Conservation (phyloP, 2,113 vertebrate species). For the Semnopithecus entellus region DNA sequence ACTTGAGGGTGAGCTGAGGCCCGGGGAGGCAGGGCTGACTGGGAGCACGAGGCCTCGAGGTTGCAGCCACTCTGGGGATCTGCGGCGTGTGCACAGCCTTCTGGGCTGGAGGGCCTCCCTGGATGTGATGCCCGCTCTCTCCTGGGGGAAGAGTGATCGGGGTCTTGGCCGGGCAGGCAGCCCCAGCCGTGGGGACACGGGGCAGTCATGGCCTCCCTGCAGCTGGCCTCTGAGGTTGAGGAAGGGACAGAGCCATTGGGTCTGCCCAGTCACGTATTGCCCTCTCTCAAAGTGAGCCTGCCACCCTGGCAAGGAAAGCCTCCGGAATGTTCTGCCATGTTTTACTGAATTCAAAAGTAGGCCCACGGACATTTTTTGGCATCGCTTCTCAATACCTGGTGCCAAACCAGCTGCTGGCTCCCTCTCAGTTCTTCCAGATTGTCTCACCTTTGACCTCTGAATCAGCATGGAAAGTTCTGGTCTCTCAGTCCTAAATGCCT, state of each 20-base stretch:
- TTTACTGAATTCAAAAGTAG: not conserved
- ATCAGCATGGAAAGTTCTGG: not conserved
- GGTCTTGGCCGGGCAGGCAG: too few relatives aligned
- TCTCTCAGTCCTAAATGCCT: not conserved
- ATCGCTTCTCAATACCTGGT: accelerated
- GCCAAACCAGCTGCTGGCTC: not conserved
- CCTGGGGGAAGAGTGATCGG: not conserved
- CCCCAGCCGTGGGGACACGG: too few relatives aligned
- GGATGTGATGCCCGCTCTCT: not conserved
- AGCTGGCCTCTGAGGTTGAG: accelerated
- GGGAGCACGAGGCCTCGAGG: accelerated
- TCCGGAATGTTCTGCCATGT: not conserved
- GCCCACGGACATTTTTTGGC: accelerated
- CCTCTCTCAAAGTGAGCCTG: too few relatives aligned
- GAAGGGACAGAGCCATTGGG: not conserved
- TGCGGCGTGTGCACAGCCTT: not conserved
- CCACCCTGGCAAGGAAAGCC: not conserved
- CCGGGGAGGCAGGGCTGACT: not conserved
- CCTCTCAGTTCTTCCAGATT: not conserved
- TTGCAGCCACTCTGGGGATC: not conserved
- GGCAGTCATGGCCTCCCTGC: not conserved
- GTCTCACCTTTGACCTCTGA: not conserved
- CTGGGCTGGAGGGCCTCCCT: not conserved
- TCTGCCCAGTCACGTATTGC: accelerated
- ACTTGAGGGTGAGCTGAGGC: not conserved